Evolutionary conservation across 2,797 vertebrate genomes (phyloP), one percentile per base, ranked within the genome.

Genomic region (Mus caroli): DNA sequence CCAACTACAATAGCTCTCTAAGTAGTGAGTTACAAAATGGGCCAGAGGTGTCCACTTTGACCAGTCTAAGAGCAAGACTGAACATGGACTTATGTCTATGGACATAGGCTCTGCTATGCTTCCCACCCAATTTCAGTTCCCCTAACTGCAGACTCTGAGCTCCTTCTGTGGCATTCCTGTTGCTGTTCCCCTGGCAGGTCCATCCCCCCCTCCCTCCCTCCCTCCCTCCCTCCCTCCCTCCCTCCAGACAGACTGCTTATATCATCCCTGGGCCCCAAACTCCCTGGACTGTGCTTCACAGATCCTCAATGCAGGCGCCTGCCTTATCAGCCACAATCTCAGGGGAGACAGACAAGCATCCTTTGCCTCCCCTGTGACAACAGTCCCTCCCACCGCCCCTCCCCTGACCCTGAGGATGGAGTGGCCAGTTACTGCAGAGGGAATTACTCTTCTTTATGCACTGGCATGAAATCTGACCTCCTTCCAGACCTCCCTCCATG

Each of bases 381-480:
- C n/a, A 46, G 43, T 82, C 62, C 90, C 92, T 94, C 85, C 95
- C 0, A 0, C 58, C 82, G 79, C 56, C 96, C 93, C 69, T 8
- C 0, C 76, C 37, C 43, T 95, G 96, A 97, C 93, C 96, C 94
- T 43, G 88, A 64, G 90, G 11, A 40, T 87, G 91, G 91, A 75
- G 89, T 0, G 0, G 71, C 78, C 52, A 69, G 80, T n/a, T 80
- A 80, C 88, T 62, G 15, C 9, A 84, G 76, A 80, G 62, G 54
- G 84, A 95, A 60, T n/a, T 8, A 88, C 84, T 34, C 88, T 64
- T 52, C 77, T 75, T 92, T 77, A 84, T 26, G 15, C 0, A 3
- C 56, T 9, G 12, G 58, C 46, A 14, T 84, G 94, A 97, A 95
- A 94, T 46, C 92, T 87, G 94, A 94, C 54, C 92, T 92, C 56